phyloP scores from a whole-genome alignment of 2,113 vertebrate genomes.

The Melanerpes aurifrons region DNA sequence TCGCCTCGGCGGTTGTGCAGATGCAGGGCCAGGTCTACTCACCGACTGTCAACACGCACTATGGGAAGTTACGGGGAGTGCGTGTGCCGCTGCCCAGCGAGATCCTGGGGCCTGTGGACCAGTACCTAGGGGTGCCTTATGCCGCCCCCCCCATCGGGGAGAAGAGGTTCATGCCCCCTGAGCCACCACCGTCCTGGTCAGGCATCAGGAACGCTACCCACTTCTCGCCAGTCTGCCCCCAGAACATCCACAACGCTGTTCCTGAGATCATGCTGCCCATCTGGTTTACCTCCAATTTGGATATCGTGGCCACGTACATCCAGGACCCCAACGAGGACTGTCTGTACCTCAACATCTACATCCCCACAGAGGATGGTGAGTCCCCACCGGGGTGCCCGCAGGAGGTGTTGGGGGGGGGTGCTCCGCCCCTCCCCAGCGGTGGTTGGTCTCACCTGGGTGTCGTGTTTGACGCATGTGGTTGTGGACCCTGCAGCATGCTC shows the following conservation, averaged over 20 bases:
- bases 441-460: slow-evolving; percentile 74
- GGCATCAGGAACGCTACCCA: slow-evolving; percentile 98
- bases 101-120: slow-evolving; percentile 97
- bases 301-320: slow-evolving; percentile 97
- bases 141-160: slow-evolving; percentile 91
- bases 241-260: slow-evolving; percentile 98
- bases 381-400: slow-evolving; percentile 69
- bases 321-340: slow-evolving; percentile 99
- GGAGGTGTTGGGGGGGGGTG: background rate
- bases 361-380: slow-evolving; percentile 99
- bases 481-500: slow-evolving; percentile 88
- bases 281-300: slow-evolving; percentile 99
- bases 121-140: slow-evolving; percentile 86
- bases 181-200: slow-evolving; percentile 95
- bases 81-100: slow-evolving; percentile 93
- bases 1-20: slow-evolving; percentile 78
- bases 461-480: slow-evolving; percentile 87
- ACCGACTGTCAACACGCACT: slow-evolving; percentile 97
- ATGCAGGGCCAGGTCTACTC: slow-evolving; percentile 88
- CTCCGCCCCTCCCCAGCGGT: slow-evolving; percentile 47
- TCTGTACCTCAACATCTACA: slow-evolving; percentile 98
- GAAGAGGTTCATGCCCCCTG: slow-evolving; percentile 95
- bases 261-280: slow-evolving; percentile 99
- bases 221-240: slow-evolving; percentile 97
- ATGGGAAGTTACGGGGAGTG: slow-evolving; percentile 93